phyloP scores from a whole-genome alignment of 1,140 invertebrate species.

The Drosophila tropicalis region DNA sequence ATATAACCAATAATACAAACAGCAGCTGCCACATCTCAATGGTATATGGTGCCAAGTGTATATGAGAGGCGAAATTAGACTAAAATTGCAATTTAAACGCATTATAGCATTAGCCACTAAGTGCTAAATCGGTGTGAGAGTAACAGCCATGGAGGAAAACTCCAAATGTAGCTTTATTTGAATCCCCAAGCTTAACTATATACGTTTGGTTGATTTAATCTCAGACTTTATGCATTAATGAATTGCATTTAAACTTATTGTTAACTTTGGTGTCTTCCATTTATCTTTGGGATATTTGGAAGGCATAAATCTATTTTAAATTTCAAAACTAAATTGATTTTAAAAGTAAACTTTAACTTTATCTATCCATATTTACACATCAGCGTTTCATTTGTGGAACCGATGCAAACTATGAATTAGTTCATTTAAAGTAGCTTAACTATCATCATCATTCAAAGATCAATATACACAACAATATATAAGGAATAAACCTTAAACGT shows the following conservation, averaged over 20 bases:
- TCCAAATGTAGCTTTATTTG: not conserved
- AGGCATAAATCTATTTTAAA: not conserved
- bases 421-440: conserved; percentile 2
- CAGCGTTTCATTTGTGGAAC: not conserved
- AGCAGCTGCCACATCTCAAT: conserved; percentile 15
- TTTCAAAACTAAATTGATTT: not conserved
- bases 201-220: too few relatives aligned
- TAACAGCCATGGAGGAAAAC: not conserved
- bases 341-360: conserved; percentile 6
- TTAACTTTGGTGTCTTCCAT: not conserved
- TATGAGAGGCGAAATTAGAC: not conserved
- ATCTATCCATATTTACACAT: not conserved
- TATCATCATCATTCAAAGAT: not conserved
- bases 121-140: not conserved
- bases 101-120: not conserved
- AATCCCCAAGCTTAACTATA: too few relatives aligned
- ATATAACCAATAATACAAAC: not conserved
- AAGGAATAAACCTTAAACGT: conserved; percentile 1
- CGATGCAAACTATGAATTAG: not conserved
- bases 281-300: too few relatives aligned
- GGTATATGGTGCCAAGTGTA: not conserved
- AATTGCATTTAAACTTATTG: not conserved
- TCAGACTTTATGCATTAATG: too few relatives aligned
- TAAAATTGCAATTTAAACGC: conserved; percentile 6
- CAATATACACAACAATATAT: conserved; percentile 8